Evolutionary conservation across 2,113 vertebrate genomes (phyloP), one percentile per base, ranked within the genome.

Genomic region (Talpa occidentalis): DNA sequence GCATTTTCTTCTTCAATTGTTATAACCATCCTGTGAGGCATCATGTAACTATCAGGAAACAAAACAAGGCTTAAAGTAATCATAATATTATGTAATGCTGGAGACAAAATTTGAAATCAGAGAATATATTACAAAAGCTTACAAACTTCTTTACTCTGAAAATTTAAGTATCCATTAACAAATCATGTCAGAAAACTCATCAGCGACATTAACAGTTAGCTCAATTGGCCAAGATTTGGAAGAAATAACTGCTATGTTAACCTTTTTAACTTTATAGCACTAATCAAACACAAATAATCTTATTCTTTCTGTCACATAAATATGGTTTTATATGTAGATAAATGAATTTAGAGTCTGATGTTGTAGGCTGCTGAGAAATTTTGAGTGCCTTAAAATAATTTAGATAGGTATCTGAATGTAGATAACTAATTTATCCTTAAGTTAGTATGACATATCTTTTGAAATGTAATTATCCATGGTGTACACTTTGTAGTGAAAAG

Each of bases 391-490:
- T 72, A 70, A 69, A 69, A 54, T 19, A 81, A 62, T 62, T 40
- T 70, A 49, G 16, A 59, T 37, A 42, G 11, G 35, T 85, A 40
- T 74, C 47, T 91, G 52, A 21, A 52, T 10, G n/a, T 64, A 79
- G 19, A 70, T 94, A 93, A 44, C 32, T 83, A 83, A 92, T 88
- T 78, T 35, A 44, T 40, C 26, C 30, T 90, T 49, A 73, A 73
- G 40, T 91, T 28, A 26, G 1, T 60, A 69, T 64, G 47, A 37
- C 35, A 9, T 70, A 15, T 70, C 2, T 90, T 94, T 90, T 78
- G 40, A 56, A 89, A 76, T 76, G 35, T 82, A 47, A 67, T 70
- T 89, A 72, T 62, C 16, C 16, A 60, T 15, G 56, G 6, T 67
- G 59, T 40, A 19, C 2, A 67, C 62, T 89, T 88, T 76, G 17